phyloP scores from a whole-genome alignment of 1,140 invertebrate genomes.

The Drosophila asahinai region DNA sequence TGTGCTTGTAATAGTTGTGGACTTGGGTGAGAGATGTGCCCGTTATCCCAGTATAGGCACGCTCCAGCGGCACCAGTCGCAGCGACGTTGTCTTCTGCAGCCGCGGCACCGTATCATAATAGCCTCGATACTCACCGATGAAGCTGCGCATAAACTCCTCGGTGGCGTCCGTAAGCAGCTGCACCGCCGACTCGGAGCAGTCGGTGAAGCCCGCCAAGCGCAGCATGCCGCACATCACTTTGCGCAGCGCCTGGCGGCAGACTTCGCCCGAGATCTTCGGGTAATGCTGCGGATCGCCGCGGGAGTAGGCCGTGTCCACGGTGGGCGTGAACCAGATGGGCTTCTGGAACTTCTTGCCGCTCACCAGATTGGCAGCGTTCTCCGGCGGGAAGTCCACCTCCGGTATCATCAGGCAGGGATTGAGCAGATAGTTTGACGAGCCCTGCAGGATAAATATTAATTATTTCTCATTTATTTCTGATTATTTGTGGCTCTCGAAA shows the following conservation, averaged over 20 bases:
- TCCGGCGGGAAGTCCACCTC: constrained; percentile 83
- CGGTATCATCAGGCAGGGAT: constrained; percentile 84
- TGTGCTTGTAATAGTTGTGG: constrained; percentile 84
- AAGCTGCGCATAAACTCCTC: constrained; percentile 77
- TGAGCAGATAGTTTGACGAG: constrained; percentile 75
- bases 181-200: constrained; percentile 74
- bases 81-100: constrained; percentile 46
- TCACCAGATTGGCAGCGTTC: constrained; percentile 77
- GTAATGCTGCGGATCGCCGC: constrained; percentile 66
- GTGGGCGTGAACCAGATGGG: constrained; percentile 83
- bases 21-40: constrained; percentile 74
- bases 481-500: too few species aligned
- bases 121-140: constrained; percentile 57
- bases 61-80: constrained; percentile 66
- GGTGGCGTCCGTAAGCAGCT: constrained; percentile 72
- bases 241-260: constrained; percentile 65
- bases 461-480: too few species aligned
- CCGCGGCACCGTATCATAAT: constrained; percentile 40
- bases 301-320: constrained; percentile 66
- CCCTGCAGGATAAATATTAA: constrained; percentile 38
- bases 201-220: constrained; percentile 80
- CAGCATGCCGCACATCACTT: constrained; percentile 77
- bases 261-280: constrained; percentile 62
- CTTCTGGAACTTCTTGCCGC: constrained; percentile 79
- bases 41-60: constrained; percentile 66